Evolutionary conservation across 1,140 invertebrate genomes (phyloP).

Genomic region (Holcopasites calliopsidis): DNA sequence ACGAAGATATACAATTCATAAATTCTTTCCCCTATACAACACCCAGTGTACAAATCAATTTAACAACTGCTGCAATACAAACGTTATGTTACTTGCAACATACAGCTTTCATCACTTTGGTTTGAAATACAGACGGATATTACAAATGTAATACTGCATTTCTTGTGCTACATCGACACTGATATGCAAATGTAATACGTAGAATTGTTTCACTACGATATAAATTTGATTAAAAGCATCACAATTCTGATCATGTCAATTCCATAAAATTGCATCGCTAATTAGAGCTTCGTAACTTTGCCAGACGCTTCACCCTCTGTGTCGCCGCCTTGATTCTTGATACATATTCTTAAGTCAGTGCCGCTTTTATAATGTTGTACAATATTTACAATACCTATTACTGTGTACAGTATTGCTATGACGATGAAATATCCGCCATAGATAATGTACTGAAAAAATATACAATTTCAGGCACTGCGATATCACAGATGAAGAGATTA

Average conservation of each 20-base stretch:
- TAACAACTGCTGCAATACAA: background rate
- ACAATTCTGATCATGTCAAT: too few relatives aligned
- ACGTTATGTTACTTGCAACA: background rate
- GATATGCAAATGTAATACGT: background rate
- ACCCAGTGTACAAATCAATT: background rate
- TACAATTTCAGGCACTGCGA: background rate
- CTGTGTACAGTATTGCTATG: constrained; percentile 78
- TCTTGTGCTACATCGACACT: background rate
- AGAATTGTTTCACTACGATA: background rate
- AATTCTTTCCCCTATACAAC: too few relatives aligned
- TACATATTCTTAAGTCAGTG: constrained; percentile 52
- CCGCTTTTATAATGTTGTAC: constrained; percentile 54
- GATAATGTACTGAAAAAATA: constrained; percentile 81
- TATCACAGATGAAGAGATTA: background rate
- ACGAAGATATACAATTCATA: background rate
- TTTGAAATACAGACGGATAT: background rate
- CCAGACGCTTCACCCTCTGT: background rate
- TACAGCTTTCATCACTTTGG: background rate
- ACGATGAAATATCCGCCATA: constrained; percentile 83
- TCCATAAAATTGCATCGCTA: background rate
- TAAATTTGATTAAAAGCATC: background rate
- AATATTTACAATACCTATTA: constrained; percentile 70
- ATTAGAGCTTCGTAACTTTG: background rate
- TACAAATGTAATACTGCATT: constrained; percentile 9
- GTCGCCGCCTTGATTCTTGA: constrained; percentile 2